Evolutionary conservation across 2,797 vertebrate species (phyloP), one percentile per base, ranked within the genome.

Genomic region (Pelodytes ibericus): DNA sequence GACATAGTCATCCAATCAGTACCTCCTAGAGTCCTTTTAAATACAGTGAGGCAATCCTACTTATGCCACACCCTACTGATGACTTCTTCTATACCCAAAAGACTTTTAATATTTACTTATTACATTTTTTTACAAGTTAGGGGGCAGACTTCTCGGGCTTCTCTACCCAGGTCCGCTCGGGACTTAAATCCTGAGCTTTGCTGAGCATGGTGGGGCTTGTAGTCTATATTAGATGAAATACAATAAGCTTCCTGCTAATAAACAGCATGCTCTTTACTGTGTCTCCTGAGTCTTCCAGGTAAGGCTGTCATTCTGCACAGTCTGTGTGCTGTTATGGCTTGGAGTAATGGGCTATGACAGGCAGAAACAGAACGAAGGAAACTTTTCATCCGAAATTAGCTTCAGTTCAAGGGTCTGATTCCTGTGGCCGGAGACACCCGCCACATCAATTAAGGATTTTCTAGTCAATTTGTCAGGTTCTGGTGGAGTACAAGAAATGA

Each of bases 331-430:
- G 13, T 33, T 49, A 53, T 26, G 0, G 39, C 22, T 57, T 9
- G 31, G 51, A 29, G 49, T 70, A 77, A 77, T 71, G 33, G 36
- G 11, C 66, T 33, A 39, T 44, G 74, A 69, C 74, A 76, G 66
- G 74, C 74, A 64, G 60, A 77, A 77, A 71, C 49, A 58, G 59
- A 57, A 51, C 64, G 61, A 76, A 57, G 74, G 30, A 41, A 77
- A 71, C 60, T 70, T 77, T 70, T 77, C 67, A 44, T 47, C 26
- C 63, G 22, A 57, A 44, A 76, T 70, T 68, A 76, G 47, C 67
- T 71, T 77, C 67, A 64, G 31, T 63, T 63, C 31, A 30, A 33
- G 27, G 59, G 25, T 62, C 22, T 63, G 66, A 62, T 56, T 53
- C 31, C 31, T 25, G 24, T 39, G 25, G n/a, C 20, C 56, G 15